Conservation (phyloP, 2,888 invertebrate genomes). For the Phoenoteleia sp. region DNA sequence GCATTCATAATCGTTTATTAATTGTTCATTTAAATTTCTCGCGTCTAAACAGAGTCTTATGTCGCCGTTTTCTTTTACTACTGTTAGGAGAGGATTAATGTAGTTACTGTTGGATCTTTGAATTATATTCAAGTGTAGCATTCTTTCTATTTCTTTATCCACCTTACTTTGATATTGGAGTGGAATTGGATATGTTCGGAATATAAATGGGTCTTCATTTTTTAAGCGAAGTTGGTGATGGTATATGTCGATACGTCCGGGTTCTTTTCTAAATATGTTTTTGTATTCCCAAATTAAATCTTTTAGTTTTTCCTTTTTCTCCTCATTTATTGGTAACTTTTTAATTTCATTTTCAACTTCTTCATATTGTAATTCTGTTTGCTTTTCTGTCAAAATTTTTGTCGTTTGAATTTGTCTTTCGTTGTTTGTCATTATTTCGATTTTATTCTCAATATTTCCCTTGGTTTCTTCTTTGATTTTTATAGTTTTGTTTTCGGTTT, state of each 20-base stretch:
- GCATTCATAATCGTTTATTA: neutral
- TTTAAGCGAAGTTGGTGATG: neutral
- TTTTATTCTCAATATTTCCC: too few relatives aligned
- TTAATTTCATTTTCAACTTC: neutral
- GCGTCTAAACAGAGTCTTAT: too few relatives aligned
- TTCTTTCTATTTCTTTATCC: neutral
- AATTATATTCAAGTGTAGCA: too few relatives aligned
- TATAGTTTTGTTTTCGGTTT: too few relatives aligned
- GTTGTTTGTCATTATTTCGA: too few relatives aligned
- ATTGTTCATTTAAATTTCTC: too few relatives aligned
- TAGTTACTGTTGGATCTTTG: too few relatives aligned
- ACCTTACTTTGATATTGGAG: too few relatives aligned
- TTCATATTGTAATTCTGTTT: neutral
- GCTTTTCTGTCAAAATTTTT: neutral
- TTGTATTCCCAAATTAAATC: too few relatives aligned
- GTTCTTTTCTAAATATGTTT: neutral
- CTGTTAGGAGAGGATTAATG: neutral
- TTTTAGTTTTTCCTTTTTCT: neutral
- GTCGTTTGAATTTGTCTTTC: too few relatives aligned
- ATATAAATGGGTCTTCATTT: neutral
- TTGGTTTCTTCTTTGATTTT: too few relatives aligned
- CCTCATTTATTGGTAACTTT: neutral
- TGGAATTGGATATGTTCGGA: too few relatives aligned
- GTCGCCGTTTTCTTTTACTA: neutral
- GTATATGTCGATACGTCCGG: neutral